Evolutionary conservation across 35 echinoderm and acorn worm species (phyloP), one percentile per base, ranked within the genome.

Genomic region (Apostichopus californicus): DNA sequence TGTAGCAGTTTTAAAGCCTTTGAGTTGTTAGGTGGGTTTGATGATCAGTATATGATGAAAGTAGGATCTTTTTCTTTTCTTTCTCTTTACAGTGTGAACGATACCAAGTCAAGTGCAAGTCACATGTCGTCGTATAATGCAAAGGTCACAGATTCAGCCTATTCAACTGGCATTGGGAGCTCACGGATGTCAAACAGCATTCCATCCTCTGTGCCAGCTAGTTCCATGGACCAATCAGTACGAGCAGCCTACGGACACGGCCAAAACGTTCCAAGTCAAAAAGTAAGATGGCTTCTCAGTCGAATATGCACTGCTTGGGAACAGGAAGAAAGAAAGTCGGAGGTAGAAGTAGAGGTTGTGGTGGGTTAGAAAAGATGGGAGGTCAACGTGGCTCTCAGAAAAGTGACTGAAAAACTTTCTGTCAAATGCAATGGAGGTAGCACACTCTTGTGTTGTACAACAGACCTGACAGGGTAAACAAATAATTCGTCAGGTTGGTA

Each of bases 51-150:
- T 46, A 2, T 46, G 34, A 46, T 46, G 34, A 68, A 11, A 68
- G 18, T 68, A 2, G 9, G 11, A 68, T 87, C 17, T 87, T 5
- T 15, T 46, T 46, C 34, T 34, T 34, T 34, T 34, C 14, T 53
- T 14, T 73, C 5, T n/a, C 52, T 26, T 71, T 72, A n/a, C 63
- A 89, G 86, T 72, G 86, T 89, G 17, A 72, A 72, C n/a, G 86
- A 89, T 64, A 7, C 61, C 21, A 89, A 89, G 86, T 89, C 86
- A 10, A 89, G 86, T 60, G 64, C 65, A 25, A 93, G 92, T 78
- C 93, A 94, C 65, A 24, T 94, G 80, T 91, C 91, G 6, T 87
- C 88, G 65, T 94, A 94, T 71, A 94, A 94, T 75, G 93, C 86
- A 23, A 94, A 94, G 81, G 87, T 90, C 21, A 79, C 79, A 66